Base-by-base conservation (phyloP, 2,797 vertebrate genomes). In the Acipenser ruthenus region DNA sequence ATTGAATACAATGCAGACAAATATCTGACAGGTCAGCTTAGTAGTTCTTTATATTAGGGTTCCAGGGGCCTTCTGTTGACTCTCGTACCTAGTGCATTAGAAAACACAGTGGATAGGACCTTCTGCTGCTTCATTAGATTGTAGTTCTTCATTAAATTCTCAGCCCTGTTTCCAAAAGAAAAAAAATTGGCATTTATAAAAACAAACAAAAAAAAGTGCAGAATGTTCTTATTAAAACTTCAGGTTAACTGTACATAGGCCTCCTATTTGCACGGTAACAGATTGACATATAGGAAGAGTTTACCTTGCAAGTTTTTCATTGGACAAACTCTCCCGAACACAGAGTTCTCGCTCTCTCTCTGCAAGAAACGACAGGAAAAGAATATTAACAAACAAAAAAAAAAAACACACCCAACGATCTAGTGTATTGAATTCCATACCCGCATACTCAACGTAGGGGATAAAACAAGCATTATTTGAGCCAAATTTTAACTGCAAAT, bases 331-430 rank as follows among this genome's bases (percentile, higher is more conserved):
- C 78, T 99, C 96, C 8, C 95, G 91, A 60, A 90, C 68, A 75
- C 94, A 94, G 49, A 99, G 88, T 48, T 99, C 93, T 56, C 88
- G 89, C 71, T 98, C 93, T 67, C 90, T 86, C 73, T 90, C 93
- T 94, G 76, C 50, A 66, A 70, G 49, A 69, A 6, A 53, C 23
- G 23, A 71, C 69, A 65, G 52, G 15, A 37, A 53, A 10, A 11
- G 9, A 10, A 13, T 47, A 51, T 56, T 37, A 37, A 37, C 23
- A 37, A 18, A 18, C 1, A 37, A 37, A 37, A 18, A 18, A 18
- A 18, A 18, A 18, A 18, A 18, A 18, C 1, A 18, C 15, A 18
- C 15, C 23, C 23, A 37, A 37, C 2, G 1, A 37, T 37, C 23
- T 37, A 4, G 23, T 37, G 4, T 37, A 37, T 4, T 37, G 37